phyloP scores from a whole-genome alignment of 2,888 invertebrate species.

The Keiferia lycopersicella region DNA sequence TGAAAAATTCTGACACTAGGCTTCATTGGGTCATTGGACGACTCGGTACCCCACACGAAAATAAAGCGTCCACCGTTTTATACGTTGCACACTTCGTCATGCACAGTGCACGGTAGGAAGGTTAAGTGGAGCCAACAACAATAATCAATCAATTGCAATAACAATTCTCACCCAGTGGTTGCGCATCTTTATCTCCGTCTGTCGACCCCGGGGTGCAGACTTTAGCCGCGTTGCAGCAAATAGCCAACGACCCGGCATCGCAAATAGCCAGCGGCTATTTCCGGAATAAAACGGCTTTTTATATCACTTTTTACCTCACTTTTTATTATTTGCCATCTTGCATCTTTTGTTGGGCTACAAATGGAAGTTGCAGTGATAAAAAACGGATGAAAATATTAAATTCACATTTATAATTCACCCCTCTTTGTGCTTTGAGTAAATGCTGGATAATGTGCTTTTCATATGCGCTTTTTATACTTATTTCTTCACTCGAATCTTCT shows the following conservation, averaged over 20 bases:
- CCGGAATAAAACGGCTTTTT: slow-evolving; percentile 1
- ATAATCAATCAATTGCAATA: background rate
- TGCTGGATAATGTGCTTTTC: background rate
- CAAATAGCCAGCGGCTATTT: background rate
- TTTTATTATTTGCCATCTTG: background rate
- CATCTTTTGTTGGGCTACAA: slow-evolving; percentile 1
- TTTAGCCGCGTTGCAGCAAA: background rate
- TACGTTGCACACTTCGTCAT: too few relatives aligned
- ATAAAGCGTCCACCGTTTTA: too few relatives aligned
- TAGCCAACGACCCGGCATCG: background rate
- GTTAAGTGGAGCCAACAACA: too few relatives aligned
- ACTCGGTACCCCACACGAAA: too few relatives aligned
- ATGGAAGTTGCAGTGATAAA: slow-evolving; percentile 3
- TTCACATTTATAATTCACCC: slow-evolving; percentile 3
- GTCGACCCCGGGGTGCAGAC: background rate
- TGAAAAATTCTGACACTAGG: too few relatives aligned
- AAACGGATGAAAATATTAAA: background rate
- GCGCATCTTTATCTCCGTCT: background rate
- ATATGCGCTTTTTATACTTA: background rate
- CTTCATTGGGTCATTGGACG: too few relatives aligned
- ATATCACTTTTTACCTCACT: background rate
- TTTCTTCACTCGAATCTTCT: background rate
- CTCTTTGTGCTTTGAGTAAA: background rate
- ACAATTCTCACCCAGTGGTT: background rate
- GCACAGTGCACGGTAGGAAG: background rate